Conservation (phyloP, 1,140 invertebrate species). For the Penaeus vannamei region DNA sequence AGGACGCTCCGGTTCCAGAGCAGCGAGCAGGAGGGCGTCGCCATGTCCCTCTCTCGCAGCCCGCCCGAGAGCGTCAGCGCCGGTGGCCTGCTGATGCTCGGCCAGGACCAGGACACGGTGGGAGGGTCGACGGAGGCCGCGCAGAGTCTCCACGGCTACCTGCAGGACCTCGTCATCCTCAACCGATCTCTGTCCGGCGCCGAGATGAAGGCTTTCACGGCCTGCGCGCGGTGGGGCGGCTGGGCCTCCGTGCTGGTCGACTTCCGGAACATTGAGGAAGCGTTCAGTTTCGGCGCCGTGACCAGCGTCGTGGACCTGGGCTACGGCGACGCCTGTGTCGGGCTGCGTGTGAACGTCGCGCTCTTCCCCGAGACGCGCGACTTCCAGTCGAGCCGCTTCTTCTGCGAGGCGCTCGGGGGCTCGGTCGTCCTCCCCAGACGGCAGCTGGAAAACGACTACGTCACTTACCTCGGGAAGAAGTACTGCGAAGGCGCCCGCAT, state of each 20-base stretch:
- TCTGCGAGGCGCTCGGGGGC: slow-evolving; percentile 32
- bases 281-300: too few relatives aligned
- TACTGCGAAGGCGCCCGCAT: neutral
- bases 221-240: neutral
- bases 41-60: neutral
- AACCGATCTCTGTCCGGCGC: neutral
- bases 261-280: too few relatives aligned
- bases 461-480: neutral
- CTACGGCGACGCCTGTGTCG: neutral
- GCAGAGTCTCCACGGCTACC: slow-evolving; percentile 32
- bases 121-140: neutral
- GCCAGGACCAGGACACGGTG: slow-evolving; percentile 32
- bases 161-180: slow-evolving; percentile 28
- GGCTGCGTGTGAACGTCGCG: neutral
- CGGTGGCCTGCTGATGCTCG: slow-evolving; percentile 41
- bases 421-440: slow-evolving; percentile 9
- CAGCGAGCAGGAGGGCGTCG: neutral
- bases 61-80: neutral
- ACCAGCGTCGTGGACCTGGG: slow-evolving; percentile 1
- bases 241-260: too few relatives aligned
- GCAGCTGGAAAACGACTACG: slow-evolving; percentile 8
- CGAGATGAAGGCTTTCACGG: slow-evolving; percentile 2
- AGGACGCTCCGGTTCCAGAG: neutral
- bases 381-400: neutral
- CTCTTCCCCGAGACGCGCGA: slow-evolving; percentile 34